Evolutionary conservation across 2,797 vertebrate species (phyloP).

Genomic region (Lagocephalus sceleratus): DNA sequence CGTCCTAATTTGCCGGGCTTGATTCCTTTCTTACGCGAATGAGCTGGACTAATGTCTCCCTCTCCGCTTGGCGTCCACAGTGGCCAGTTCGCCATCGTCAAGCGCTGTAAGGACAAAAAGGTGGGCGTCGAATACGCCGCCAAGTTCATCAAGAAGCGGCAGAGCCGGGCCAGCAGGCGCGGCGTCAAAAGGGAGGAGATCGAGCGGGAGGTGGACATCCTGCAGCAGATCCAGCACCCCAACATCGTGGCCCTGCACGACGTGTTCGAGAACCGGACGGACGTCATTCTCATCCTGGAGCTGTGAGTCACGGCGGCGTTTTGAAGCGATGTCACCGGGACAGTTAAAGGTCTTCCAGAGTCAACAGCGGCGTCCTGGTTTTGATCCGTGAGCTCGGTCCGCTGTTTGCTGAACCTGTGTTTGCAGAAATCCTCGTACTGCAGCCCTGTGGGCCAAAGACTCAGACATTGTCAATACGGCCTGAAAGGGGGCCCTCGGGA

Average conservation of each 20-base stretch:
- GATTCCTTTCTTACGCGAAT: too few species aligned
- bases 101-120: conserved; percentile 85
- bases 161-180: conserved; percentile 84
- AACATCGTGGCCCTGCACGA: conserved; percentile 91
- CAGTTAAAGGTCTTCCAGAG: neutral
- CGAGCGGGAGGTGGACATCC: conserved; percentile 90
- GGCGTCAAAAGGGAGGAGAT: conserved; percentile 92
- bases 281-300: conserved; percentile 94
- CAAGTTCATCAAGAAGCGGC: conserved; percentile 97
- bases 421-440: conserved; percentile 27
- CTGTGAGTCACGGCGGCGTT: conserved; percentile 82
- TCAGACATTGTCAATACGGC: conserved; percentile 38
- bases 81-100: conserved; percentile 96
- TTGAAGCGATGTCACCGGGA: neutral
- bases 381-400: conserved; percentile 3
- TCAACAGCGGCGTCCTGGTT: conserved; percentile 1
- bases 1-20: neutral
- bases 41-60: neutral
- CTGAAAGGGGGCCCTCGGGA: conserved; percentile 32
- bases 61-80: conserved; percentile 62
- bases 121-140: conserved; percentile 83
- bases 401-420: conserved; percentile 30
- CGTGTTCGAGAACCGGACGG: conserved; percentile 91
- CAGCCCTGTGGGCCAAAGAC: conserved; percentile 9
- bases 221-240: conserved; percentile 86